phyloP scores from a whole-genome alignment of 2,113 vertebrate species.

The Lophochroa leadbeateri region DNA sequence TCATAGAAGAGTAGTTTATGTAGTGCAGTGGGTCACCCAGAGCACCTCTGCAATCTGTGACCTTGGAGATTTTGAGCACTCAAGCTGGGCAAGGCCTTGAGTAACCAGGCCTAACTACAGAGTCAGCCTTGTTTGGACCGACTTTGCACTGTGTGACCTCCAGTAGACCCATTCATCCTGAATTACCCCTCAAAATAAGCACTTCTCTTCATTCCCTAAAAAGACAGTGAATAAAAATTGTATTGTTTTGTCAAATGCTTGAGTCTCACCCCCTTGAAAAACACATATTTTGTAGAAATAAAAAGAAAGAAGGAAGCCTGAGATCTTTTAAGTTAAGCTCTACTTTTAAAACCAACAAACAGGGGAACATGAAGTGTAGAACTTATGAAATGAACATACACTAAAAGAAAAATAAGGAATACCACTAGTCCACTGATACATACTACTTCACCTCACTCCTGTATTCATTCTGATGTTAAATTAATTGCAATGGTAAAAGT shows the following conservation, averaged over 20 bases:
- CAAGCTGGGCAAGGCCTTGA: not conserved
- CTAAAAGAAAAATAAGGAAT: not conserved
- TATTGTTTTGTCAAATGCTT: not conserved
- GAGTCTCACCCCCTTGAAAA: not conserved
- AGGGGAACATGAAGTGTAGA: not conserved
- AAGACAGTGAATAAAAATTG: not conserved
- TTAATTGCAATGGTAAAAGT: not conserved
- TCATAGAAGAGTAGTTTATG: not conserved
- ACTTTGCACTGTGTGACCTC: not conserved
- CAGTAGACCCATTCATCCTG: not conserved
- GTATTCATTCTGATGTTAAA: not conserved
- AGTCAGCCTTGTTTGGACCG: not conserved
- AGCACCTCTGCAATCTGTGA: not conserved
- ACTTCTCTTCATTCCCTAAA: not conserved
- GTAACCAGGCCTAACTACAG: not conserved
- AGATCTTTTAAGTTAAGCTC: not conserved
- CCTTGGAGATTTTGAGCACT: not conserved
- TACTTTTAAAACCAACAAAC: not conserved
- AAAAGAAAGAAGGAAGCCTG: not conserved
- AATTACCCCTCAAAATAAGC: not conserved
- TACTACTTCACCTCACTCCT: not conserved
- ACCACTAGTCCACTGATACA: not conserved
- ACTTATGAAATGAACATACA: not conserved
- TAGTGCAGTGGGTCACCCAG: not conserved
- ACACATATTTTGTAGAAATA: not conserved